Evolutionary conservation across 2,888 invertebrate species (phyloP), one percentile per base, ranked within the genome.

Genomic region (Erannis defoliaria): DNA sequence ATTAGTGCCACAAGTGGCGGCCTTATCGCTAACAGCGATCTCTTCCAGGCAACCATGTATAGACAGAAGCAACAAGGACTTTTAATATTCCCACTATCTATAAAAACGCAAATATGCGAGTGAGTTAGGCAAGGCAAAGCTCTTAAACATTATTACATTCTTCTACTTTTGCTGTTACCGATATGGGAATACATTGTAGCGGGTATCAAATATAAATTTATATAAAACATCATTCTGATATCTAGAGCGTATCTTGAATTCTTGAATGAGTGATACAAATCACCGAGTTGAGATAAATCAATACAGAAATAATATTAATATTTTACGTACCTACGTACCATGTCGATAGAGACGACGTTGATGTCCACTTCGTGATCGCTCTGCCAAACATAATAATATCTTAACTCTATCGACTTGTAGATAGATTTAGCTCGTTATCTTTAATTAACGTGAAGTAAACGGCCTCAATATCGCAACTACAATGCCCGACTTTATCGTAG

Each of bases 361-460:
- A 48, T 61, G 62, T 66, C 66, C 57, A 55, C 37, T 26, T 61
- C 61, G 67, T 61, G 61, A 61, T 64, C 67, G 45, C 51, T 62
- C 65, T 54, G 63, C 57, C 55, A 67, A 64, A 64, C 60, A 56
- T 60, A 64, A 63, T 65, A 67, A 65, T 66, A 67, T 59, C 64
- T 66, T 58, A 65, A 55, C 64, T 70, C 63, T 63, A 68, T 67
- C 64, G 64, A 50, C 50, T 55, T 48, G 63, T 63, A 65, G 50
- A 70, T 69, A 76, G 72, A 77, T 81, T 77, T 73, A 75, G 77
- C 78, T 83, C 77, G 76, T 82, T 82, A 86, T 84, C 83, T 86
- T 79, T 85, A 88, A 88, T 87, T 86, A 88, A 84, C 80, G 82
- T 80, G 74, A 78, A 81, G 81, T 80, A 84, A 81, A 76, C 76